These are phyloP conservation scores for Pangasianodon hypophthalmus DNA, from an alignment of 2,113 vertebrate genomes.

Conservation along the genomic window DNA sequence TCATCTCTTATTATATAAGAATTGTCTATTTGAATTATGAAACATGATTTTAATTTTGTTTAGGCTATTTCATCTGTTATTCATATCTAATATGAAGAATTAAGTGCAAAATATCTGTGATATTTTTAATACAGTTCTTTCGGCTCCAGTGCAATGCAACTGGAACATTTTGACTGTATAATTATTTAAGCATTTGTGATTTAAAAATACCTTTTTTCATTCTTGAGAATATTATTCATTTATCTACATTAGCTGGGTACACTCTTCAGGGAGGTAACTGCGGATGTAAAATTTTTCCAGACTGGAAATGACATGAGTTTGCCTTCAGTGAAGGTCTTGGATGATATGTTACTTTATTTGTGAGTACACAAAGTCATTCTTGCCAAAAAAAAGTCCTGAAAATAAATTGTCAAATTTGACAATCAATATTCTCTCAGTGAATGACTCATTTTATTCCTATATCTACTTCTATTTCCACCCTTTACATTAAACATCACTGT, in stretches of 20 bases:
- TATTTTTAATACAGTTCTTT: background rate
- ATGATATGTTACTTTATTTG: background rate
- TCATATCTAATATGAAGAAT: background rate
- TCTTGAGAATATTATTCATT: background rate
- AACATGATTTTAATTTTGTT: background rate
- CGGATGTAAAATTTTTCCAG: background rate
- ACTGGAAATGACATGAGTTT: background rate
- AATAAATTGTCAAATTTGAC: conserved; percentile 20
- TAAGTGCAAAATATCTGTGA: background rate
- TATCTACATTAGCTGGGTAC: background rate
- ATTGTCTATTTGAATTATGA: background rate
- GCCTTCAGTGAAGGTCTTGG: conserved; percentile 6
- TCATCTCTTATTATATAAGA: background rate
- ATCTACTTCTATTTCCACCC: background rate
- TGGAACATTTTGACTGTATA: background rate
- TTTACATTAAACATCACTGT: background rate
- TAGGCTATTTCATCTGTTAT: background rate
- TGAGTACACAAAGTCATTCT: background rate
- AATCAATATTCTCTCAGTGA: background rate
- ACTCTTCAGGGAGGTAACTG: too few relatives aligned
- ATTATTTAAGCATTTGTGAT: background rate
- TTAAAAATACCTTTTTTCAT: background rate
- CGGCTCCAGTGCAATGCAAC: background rate
- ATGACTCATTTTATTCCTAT: background rate
- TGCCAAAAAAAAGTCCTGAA: background rate